A percentile compares a stretch with the other conserved stretches of the same genome.
phyloP scores from a whole-genome alignment of 2,113 vertebrate genomes.

The Spea bombifrons region DNA sequence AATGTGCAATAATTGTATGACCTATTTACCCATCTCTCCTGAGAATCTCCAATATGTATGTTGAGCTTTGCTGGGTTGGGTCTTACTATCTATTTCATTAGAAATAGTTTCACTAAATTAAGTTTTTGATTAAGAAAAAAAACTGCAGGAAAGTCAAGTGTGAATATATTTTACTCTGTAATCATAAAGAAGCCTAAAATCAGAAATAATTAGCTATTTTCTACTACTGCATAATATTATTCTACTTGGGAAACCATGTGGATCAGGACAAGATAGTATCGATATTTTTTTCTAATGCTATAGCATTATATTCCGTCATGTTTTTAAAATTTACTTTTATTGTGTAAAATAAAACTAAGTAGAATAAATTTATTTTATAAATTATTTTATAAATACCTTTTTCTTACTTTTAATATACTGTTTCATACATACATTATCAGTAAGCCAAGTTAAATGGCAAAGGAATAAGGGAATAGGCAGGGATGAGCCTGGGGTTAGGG shows the following conservation, averaged over 20 bases:
- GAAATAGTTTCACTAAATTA: slow-evolving; percentile 32
- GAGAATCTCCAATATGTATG: slow-evolving; percentile 11
- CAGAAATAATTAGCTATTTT: slow-evolving; percentile 39
- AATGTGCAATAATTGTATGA: slow-evolving; percentile 26
- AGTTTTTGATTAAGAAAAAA: slow-evolving; percentile 22
- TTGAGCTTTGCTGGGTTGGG: background rate
- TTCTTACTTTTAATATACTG: slow-evolving; percentile 12
- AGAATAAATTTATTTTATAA: background rate
- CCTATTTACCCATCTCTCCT: slow-evolving; percentile 15
- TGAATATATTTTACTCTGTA: background rate
- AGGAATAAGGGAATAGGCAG: too few relatives aligned
- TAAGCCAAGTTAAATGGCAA: background rate
- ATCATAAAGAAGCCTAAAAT: slow-evolving; percentile 28
- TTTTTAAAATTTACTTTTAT: slow-evolving; percentile 53
- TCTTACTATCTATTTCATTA: slow-evolving; percentile 15
- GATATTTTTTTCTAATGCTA: background rate
- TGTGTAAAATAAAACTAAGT: slow-evolving; percentile 51
- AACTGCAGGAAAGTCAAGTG: background rate
- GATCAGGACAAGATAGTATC: slow-evolving; percentile 17
- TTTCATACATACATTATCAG: slow-evolving; percentile 7
- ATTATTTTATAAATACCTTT: background rate
- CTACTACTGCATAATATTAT: slow-evolving; percentile 22
- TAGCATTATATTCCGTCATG: too few relatives aligned
- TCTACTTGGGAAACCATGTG: slow-evolving; percentile 11
- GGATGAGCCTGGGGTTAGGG: too few relatives aligned